Evolutionary conservation across 2,797 vertebrate genomes (phyloP), one percentile per base, ranked within the genome.

Genomic region (Acanthurus lineatus): DNA sequence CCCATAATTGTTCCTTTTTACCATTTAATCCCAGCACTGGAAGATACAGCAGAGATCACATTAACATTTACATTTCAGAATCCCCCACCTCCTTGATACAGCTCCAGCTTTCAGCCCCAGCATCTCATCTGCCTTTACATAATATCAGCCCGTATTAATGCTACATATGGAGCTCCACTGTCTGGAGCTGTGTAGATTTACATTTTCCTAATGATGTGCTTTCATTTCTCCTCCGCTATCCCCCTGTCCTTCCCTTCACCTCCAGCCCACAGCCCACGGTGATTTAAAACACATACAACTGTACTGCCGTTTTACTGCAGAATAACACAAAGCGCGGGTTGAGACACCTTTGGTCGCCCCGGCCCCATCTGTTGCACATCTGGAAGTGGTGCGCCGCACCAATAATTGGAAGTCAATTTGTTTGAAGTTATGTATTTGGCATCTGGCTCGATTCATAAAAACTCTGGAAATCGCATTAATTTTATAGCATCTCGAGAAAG

Each of bases 391-490:
- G 92, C 82, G 88, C 92, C 81, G 84, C 91, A 91, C 89, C 92
- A 95, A 94, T 96, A 95, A 95, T 96, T 96, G 95, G 93, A 93
- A 95, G 94, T 95, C 95, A 96, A 95, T 96, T 96, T 96, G 95
- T 96, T 96, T 96, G 95, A 96, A 95, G 96, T 95, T 95, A 95
- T 95, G 94, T 95, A 95, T 95, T 94, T 94, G 94, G 95, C 95
- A 95, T 95, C 94, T 95, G 95, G 93, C 91, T 90, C 65, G 85
- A 94, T 96, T 95, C 94, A 94, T 93, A 94, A 91, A 94, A 92
- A 87, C 92, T 93, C 95, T 96, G 95, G 95, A 95, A 95, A 96
- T 95, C 92, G 48, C 94, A 95, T 95, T 91, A 85, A 92, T 95
- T 95, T 96, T 95, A 95, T 94, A 89, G 94, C 84, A 81, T 94